Base-by-base conservation (phyloP, 2,888 invertebrate genomes). In the Ichneumon xanthorius region DNA sequence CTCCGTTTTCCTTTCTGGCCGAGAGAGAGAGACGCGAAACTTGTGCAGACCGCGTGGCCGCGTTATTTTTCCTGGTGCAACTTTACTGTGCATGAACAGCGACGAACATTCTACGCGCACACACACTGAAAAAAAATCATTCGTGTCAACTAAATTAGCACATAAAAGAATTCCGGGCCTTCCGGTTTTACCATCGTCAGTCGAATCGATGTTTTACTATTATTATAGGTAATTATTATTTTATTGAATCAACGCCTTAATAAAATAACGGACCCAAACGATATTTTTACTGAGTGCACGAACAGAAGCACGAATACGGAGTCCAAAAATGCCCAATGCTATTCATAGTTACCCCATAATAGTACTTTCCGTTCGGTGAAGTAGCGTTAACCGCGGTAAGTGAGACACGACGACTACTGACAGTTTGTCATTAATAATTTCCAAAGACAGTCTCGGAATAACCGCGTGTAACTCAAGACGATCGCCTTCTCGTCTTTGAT, bases 401-500 rank as follows among this genome's bases (percentile, higher is more conserved):
- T 58, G 11, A 26, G 58, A 58, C 58, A 1, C 22, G 22, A 4
- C 26, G 58, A 4, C 9, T 22, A 26, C 58, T 19, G 33, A 40
- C 16, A 40, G 53, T 72, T 55, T 37, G 53, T 14, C 71, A 72
- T 22, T 19, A 72, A 50, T 71, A 37, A 50, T 19, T 16, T 11
- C 40, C 22, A 37, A 53, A 55, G 72, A 40, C 16, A 33, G 72
- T 55, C 19, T 55, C 16, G 37, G 22, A 71, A 68, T 61, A 37
- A 58, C 45, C 45, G 26, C 58, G 11, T 26, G 22, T 5, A 58
- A 14, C 26, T 11, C 58, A 14, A 22, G 58, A 58, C 58, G 26
- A 58, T 14, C 58, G 40, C 19, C 22, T 58, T 80, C 61, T 33
- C 53, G 72, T 67, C 83, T 80, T 80, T 83, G 85, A 86, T 84